Evolutionary conservation across 2,888 invertebrate species (phyloP), one percentile per base, ranked within the genome.

Genomic region (Achlya flavicornis): DNA sequence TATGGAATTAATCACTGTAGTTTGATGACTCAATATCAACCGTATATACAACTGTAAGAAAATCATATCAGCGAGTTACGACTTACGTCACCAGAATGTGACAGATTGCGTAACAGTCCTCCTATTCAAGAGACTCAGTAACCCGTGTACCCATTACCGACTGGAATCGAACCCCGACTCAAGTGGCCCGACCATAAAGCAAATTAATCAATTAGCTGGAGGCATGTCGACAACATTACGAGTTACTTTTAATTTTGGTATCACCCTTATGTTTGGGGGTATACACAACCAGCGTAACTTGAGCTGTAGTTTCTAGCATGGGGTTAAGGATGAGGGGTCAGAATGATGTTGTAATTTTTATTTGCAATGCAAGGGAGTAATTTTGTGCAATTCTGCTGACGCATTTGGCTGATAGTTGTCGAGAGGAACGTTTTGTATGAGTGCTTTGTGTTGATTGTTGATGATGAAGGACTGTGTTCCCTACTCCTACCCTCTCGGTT

Each of bases 141-240:
- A 87, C 81, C 91, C 92, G 88, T 92, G 80, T 81, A 71, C 81
- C 84, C 87, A 91, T 91, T 91, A 89, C 88, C 77, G 76, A 75
- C 73, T 67, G 80, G 90, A 88, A 88, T 86, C 91, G 90, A 91
- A 89, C 90, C 86, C 82, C 79, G 71, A 80, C 89, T 90, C 88
- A 86, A 91, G 91, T 90, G 88, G 84, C 83, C 81, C 87, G 80
- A 90, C 93, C 92, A 92, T 93, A 93, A 93, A 93, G 91, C 92
- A 93, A 93, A 93, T 93, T 93, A 93, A 93, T 93, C 93, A 93
- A 93, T 93, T 93, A 93, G 90, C 86, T 75, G 87, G 87, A 91
- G 93, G 93, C 92, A 91, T 92, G 93, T 93, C 93, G 91, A 90
- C 91, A 90, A 85, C 90, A 90, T 92, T 92, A 91, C 89, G 84